A percentile compares a stretch with the other conserved stretches of the same genome.
Conservation (phyloP, 2,797 vertebrate genomes). For the Oreochromis grahami region DNA sequence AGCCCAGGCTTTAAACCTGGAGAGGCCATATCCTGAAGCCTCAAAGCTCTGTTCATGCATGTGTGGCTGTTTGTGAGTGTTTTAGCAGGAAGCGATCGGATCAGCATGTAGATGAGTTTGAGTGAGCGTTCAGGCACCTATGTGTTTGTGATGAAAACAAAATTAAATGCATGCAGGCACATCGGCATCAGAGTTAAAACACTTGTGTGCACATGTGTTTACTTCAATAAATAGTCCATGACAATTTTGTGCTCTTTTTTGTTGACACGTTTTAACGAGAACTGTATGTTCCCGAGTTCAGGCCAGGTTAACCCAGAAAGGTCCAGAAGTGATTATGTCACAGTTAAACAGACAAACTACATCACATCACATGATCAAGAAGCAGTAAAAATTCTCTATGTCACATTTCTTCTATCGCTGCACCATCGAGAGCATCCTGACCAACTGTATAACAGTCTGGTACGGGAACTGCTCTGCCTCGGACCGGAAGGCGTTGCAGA, state of each 20-base stretch:
- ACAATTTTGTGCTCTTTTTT: background rate
- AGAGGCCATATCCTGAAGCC: constrained; percentile 65
- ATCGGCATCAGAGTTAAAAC: background rate
- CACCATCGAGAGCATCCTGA: no score
- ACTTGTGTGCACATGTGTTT: background rate
- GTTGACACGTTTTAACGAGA: background rate
- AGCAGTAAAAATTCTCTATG: background rate
- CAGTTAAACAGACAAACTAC: background rate
- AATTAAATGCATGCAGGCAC: background rate
- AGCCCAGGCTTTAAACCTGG: constrained; percentile 47
- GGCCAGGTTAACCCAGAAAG: background rate
- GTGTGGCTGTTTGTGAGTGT: background rate
- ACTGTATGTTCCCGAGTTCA: background rate
- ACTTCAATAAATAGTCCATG: background rate
- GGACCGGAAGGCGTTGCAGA: no score
- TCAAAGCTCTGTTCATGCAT: background rate
- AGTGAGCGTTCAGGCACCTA: background rate
- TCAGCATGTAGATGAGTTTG: background rate
- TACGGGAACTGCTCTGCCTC: no score
- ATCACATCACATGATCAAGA: background rate
- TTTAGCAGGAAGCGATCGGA: background rate
- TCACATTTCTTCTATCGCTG: no score
- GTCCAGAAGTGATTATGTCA: background rate
- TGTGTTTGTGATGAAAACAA: background rate
- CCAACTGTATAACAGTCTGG: no score